Evolutionary conservation across 1,140 invertebrate species (phyloP), one percentile per base, ranked within the genome.

Genomic region (Lethocerus indicus): DNA sequence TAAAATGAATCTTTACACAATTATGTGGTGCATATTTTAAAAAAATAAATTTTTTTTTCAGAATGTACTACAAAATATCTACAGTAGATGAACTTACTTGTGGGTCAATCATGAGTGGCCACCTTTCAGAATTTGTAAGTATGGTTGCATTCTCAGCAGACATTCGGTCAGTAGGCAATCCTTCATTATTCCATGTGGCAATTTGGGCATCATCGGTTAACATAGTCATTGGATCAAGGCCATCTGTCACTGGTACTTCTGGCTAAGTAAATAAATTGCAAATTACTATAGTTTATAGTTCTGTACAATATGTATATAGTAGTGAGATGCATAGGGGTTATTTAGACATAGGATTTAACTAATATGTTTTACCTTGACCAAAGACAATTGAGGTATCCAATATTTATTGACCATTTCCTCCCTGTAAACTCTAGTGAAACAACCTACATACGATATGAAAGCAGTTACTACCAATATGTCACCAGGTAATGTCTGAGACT

Each of bases 391-490:
- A 1, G 87, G 87, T 39, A 83, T 58, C 87, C 87, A 92, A 58
- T 80, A 71, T 21, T 81, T 77, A 25, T 89, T 72, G 57, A 91
- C 69, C 9, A 97, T 69, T 56, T 91, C 81, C 7, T 71, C 59
- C 48, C 92, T 68, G 62, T 94, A 96, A 37, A 73, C 72, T 57
- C 83, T 82, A 5, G 84, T 89, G 61, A 97, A 97, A 55, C 87
- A 91, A 2, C 92, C 92, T 6, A 93, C 81, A 61, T 96, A 97
- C 0, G 91, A 95, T 40, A 95, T 83, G 65, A 95, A 96, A n/a
- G 90, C 87, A 4, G 89, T 84, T 4, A 88, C 78, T 2, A 94
- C 62, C 0, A 95, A 66, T 27, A 93, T 79, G 60, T 97, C 90
- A 2, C 91, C 91, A 1, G 90, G 87, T 29, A 94, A 67, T 52